Conservation (phyloP, 2,888 invertebrate genomes). For the Ganaspis brasiliensis region DNA sequence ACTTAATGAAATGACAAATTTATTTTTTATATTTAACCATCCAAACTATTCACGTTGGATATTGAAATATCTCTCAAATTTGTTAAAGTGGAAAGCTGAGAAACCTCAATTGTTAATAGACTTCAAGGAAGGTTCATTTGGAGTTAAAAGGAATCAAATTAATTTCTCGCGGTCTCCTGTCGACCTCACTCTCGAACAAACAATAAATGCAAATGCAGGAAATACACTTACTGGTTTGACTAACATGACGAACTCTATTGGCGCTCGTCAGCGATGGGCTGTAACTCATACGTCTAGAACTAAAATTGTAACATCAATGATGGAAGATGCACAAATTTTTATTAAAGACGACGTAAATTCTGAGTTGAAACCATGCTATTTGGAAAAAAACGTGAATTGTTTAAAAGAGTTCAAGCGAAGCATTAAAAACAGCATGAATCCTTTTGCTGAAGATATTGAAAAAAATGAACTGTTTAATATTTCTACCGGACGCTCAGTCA, state of each 20-base stretch:
- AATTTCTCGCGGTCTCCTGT: slow-evolving; percentile 66
- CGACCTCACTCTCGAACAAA: slow-evolving; percentile 63
- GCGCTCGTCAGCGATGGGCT: slow-evolving; percentile 26
- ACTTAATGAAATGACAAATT: slow-evolving; percentile 62
- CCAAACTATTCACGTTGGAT: slow-evolving; percentile 55
- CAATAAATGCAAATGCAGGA: slow-evolving; percentile 57
- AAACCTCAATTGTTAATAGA: slow-evolving; percentile 56
- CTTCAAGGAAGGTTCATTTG: slow-evolving; percentile 66
- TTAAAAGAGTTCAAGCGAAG: too few relatives aligned
- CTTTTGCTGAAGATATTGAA: too few relatives aligned
- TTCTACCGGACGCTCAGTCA: too few relatives aligned
- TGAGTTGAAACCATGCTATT: too few relatives aligned
- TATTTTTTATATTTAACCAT: slow-evolving; percentile 65
- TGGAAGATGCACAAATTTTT: neutral
- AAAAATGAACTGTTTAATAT: too few relatives aligned
- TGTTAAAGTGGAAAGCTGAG: slow-evolving; percentile 46
- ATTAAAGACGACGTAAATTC: too few relatives aligned
- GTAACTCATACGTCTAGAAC: slow-evolving; percentile 14
- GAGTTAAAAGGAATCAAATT: slow-evolving; percentile 67
- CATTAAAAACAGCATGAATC: too few relatives aligned
- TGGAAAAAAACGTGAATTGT: too few relatives aligned
- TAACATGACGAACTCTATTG: slow-evolving; percentile 42
- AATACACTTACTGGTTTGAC: slow-evolving; percentile 50
- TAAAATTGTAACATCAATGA: neutral
- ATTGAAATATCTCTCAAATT: slow-evolving; percentile 60